A percentile compares a stretch with the other conserved stretches of the same genome.
Evolutionary conservation across 2,888 invertebrate genomes (phyloP).

Genomic region (Dilophus febrilis): DNA sequence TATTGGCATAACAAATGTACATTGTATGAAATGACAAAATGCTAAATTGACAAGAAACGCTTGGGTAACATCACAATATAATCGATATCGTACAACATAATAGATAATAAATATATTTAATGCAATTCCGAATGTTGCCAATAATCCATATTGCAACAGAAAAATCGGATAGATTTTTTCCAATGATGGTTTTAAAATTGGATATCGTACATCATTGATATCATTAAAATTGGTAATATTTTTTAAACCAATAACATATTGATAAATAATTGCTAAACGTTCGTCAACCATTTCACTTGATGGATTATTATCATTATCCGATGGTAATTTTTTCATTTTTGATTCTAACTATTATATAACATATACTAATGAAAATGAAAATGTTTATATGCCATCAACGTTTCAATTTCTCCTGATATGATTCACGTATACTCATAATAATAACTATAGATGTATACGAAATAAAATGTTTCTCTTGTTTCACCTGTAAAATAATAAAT

Average conservation of each 20-base stretch:
- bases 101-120: slow-evolving; percentile 41
- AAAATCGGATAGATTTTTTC: slow-evolving; percentile 40
- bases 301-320: no score
- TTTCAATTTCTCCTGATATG: no score
- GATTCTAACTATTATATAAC: no score
- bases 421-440: no score
- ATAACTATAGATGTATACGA: no score
- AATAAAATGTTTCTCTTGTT: no score
- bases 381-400: no score
- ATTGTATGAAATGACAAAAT: slow-evolving; percentile 47
- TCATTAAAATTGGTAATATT: slow-evolving; percentile 7
- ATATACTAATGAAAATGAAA: no score
- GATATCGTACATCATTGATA: slow-evolving; percentile 38
- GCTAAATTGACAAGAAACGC: slow-evolving; percentile 49
- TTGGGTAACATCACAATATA: slow-evolving; percentile 45
- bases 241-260: not conserved
- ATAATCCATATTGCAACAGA: slow-evolving; percentile 40
- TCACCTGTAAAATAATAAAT: no score
- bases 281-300: no score
- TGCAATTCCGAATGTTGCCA: slow-evolving; percentile 37
- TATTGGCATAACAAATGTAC: slow-evolving; percentile 47
- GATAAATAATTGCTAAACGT: not conserved
- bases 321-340: no score
- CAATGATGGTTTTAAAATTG: slow-evolving; percentile 40
- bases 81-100: slow-evolving; percentile 33